Conservation (phyloP, 2,888 invertebrate species). For the Melitaea athalia region DNA sequence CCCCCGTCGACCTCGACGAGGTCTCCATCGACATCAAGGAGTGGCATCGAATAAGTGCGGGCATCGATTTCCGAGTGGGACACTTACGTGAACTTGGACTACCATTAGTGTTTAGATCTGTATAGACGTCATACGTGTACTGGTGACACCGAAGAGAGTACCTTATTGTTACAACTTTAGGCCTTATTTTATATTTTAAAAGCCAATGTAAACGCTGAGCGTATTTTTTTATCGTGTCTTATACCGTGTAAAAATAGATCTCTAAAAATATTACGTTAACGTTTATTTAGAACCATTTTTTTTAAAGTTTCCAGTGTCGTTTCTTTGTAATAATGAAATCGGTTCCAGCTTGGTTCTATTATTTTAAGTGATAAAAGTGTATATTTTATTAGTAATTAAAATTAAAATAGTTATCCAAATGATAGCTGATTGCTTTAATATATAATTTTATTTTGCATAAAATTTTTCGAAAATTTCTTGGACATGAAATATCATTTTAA, state of each 20-base stretch:
- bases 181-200: constrained; percentile 20
- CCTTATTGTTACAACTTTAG: constrained; percentile 41
- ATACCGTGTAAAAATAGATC: background rate
- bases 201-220: constrained; percentile 5
- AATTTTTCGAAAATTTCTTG: background rate
- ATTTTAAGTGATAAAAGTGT: constrained; percentile 8
- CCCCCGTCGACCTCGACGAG: constrained; percentile 56
- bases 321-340: background rate
- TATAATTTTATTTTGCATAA: background rate
- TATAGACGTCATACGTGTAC: constrained; percentile 47
- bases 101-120: constrained; percentile 51
- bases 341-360: constrained; percentile 9
- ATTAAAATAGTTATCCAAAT: constrained; percentile 3
- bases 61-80: constrained; percentile 42
- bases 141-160: constrained; percentile 44
- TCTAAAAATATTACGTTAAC: background rate
- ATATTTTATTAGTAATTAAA: constrained; percentile 2
- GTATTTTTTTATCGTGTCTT: background rate
- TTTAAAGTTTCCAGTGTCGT: background rate
- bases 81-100: constrained; percentile 45
- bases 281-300: background rate
- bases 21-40: constrained; percentile 40
- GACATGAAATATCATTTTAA: background rate
- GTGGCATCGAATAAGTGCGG: constrained; percentile 49
- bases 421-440: constrained; percentile 6